Conservation (phyloP, 2,888 invertebrate genomes). For the Eristalis arbustorum region DNA sequence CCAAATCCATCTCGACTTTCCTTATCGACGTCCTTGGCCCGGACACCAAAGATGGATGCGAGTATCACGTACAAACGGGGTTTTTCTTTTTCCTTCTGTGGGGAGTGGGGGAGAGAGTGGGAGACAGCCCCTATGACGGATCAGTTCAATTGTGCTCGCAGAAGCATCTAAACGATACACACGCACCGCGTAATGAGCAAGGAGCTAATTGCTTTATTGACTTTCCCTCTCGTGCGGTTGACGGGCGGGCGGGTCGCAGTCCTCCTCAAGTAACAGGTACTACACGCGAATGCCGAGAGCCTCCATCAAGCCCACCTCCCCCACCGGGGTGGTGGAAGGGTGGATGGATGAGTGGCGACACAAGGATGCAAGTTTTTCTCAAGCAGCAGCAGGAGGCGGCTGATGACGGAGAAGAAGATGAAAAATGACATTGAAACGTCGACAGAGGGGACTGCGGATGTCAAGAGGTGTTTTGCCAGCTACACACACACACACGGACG, state of each 20-base stretch:
- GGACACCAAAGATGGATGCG: background rate
- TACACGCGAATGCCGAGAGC: background rate
- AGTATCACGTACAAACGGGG: background rate
- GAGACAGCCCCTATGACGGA: background rate
- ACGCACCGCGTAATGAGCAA: background rate
- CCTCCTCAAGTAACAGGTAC: constrained; percentile 18
- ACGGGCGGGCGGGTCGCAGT: background rate
- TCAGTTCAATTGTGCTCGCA: background rate
- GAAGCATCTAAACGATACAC: background rate
- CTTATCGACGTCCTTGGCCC: background rate
- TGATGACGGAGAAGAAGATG: constrained; percentile 10
- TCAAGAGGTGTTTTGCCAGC: constrained; percentile 23
- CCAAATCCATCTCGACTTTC: background rate
- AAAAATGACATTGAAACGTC: constrained; percentile 35
- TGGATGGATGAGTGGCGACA: background rate
- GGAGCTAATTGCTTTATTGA: constrained; percentile 43
- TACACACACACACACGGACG: constrained; percentile 3
- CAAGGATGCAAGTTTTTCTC: constrained; percentile 30
- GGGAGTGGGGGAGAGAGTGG: background rate
- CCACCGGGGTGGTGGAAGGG: background rate
- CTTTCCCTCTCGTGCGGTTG: constrained; percentile 6
- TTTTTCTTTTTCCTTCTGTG: no score
- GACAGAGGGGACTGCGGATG: background rate
- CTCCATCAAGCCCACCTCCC: background rate
- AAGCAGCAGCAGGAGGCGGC: background rate